Evolutionary conservation across 2,797 vertebrate genomes (phyloP).

Genomic region (Cheirogaleus major): DNA sequence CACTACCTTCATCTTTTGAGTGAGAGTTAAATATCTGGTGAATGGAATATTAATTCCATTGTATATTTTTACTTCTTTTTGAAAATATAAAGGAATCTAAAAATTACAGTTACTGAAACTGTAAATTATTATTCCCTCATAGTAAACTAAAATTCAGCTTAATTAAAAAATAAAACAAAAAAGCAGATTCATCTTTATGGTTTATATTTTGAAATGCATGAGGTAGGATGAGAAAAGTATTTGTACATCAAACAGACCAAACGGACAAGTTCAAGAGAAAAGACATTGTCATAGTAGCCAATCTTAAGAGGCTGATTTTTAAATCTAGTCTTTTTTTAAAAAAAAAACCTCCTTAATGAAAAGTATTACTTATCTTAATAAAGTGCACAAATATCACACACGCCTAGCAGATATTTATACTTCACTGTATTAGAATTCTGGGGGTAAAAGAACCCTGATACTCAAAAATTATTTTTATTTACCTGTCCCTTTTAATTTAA

Average conservation of each 20-base stretch:
- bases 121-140: background rate
- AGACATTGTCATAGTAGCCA: background rate
- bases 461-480: background rate
- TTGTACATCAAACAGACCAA: background rate
- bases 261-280: background rate
- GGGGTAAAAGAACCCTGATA: background rate
- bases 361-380: background rate
- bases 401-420: background rate
- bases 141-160: slow-evolving; percentile 41
- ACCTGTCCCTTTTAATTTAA: background rate
- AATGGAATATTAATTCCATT: slow-evolving; percentile 22
- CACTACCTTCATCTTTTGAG: slow-evolving; percentile 9
- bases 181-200: background rate
- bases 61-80: background rate
- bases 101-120: background rate
- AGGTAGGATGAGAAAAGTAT: background rate
- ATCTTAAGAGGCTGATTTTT: background rate
- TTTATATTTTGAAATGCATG: background rate
- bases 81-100: slow-evolving; percentile 26
- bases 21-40: background rate
- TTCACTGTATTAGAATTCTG: background rate
- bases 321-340: background rate
- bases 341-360: background rate
- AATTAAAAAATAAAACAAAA: background rate
- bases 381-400: background rate